A percentile compares a stretch with the other conserved stretches of the same genome.
These are phyloP conservation scores for Lophotis ruficrista DNA, from an alignment of 2,113 vertebrate species.

Conservation along the genomic window DNA sequence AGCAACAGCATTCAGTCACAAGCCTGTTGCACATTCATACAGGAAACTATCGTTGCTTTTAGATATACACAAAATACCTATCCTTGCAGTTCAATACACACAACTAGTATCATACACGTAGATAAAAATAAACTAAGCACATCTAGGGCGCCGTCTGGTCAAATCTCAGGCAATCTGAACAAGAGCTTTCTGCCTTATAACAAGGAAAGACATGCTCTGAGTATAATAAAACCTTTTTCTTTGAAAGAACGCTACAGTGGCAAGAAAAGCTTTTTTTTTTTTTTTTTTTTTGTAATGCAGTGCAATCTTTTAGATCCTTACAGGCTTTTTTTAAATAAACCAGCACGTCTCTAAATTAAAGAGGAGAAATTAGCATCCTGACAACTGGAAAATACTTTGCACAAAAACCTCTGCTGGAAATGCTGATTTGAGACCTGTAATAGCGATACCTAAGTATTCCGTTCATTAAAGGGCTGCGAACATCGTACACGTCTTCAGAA, in stretches of 20 bases:
- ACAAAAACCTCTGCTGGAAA: slow-evolving; percentile 17
- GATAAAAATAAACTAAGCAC: slow-evolving; percentile 75
- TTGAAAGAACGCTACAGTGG: slow-evolving; percentile 52
- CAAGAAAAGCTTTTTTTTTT: slow-evolving; percentile 67
- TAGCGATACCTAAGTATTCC: background rate
- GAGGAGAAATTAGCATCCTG: slow-evolving; percentile 67
- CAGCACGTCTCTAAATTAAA: slow-evolving; percentile 69
- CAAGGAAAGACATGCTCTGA: slow-evolving; percentile 77
- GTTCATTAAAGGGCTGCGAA: background rate
- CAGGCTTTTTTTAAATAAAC: slow-evolving; percentile 69
- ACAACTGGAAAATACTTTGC: slow-evolving; percentile 47
- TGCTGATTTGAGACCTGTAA: slow-evolving; percentile 29
- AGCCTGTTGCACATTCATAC: slow-evolving; percentile 83
- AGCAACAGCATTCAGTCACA: slow-evolving; percentile 76
- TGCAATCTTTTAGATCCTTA: slow-evolving; percentile 71
- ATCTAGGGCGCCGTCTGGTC: slow-evolving; percentile 74
- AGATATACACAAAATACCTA: slow-evolving; percentile 81
- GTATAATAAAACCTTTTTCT: slow-evolving; percentile 68
- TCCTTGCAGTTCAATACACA: slow-evolving; percentile 79
- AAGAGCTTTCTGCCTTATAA: slow-evolving; percentile 73
- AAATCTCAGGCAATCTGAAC: slow-evolving; percentile 76
- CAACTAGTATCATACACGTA: slow-evolving; percentile 71
- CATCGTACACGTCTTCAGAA: slow-evolving; percentile 28
- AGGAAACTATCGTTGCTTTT: slow-evolving; percentile 77
- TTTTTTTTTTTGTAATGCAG: slow-evolving; percentile 54